These are phyloP conservation scores for Otocyon megalotis DNA, from an alignment of 2,113 vertebrate genomes.

Conservation along the genomic window DNA sequence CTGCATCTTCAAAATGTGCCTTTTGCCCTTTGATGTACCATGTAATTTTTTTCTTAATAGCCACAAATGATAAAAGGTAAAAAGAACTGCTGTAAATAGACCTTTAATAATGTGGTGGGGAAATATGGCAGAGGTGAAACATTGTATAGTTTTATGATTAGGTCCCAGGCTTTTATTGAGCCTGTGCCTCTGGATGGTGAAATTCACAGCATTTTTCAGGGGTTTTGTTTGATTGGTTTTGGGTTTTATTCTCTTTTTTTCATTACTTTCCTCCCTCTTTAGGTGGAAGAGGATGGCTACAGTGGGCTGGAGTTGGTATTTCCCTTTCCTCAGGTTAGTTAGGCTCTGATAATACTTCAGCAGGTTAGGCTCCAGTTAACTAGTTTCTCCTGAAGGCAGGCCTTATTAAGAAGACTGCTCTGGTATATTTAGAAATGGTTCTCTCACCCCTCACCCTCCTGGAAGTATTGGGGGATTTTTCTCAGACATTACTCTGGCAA, in stretches of 20 bases:
- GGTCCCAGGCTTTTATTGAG: not conserved
- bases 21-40: not conserved
- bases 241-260: not conserved
- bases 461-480: not conserved
- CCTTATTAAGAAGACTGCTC: not conserved
- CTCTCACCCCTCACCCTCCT: not conserved
- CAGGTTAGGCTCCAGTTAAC: not conserved
- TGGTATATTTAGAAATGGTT: not conserved
- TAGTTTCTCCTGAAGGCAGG: not conserved
- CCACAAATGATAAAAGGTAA: not conserved
- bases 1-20: not conserved
- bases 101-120: not conserved
- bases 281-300: not conserved
- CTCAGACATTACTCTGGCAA: not conserved
- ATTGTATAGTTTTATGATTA: not conserved
- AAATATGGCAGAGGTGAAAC: not conserved
- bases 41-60: not conserved
- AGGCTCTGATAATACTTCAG: not conserved
- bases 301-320: not conserved
- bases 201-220: not conserved
- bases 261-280: not conserved
- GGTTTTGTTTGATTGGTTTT: not conserved
- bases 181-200: not conserved
- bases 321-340: not conserved
- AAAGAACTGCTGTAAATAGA: not conserved